Base-by-base conservation (phyloP, 92 coral and sea anemone genomes). In the Palythoa heliodiscus region DNA sequence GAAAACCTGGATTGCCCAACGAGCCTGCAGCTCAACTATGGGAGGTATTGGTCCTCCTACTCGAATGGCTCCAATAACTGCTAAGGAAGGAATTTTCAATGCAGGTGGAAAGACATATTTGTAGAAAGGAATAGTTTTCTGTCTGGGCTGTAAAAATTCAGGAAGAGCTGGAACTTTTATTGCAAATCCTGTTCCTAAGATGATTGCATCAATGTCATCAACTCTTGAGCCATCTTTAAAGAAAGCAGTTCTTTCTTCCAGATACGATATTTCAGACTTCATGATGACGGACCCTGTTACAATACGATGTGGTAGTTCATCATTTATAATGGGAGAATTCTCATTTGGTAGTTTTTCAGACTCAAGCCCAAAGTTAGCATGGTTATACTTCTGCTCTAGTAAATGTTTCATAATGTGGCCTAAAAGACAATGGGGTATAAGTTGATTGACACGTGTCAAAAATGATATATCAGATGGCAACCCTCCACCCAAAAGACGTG, bases 1-100 rank as follows among this genome's bases (percentile, higher is more conserved):
- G 75, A 95, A 95, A 1, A 95, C 96, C 38, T 90, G 91, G 11
- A 79, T 90, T 10, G 96, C 98, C 94, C 92, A 95, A 67, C 98
- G 94, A 9, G 93, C 89, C 76, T 95, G 98, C 60, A 92, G 72
- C 86, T 95, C 98, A 15, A 11, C 3, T 0, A 88, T n/a, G 0
- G 98, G 95, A 17, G 89, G 81, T 10, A 82, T 88, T 1, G 95
- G 83, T 0, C 98, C 98, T 25, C 35, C 54, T 17, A 82, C 87
- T 80, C 92, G 83, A 52, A 93, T 24, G 8, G 90, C 92, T 37
- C 97, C 98, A 90, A 95, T 90, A 20, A 95, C 77, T 24, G 98
- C 98, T 53, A 95, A 70, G 23, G 93, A 91, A 54, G 86, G 76
- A 74, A 91, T 84, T 23, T 71, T 64, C 24, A 83, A 55, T 11